Base-by-base conservation (phyloP, 64 coral and sea anemone species). In the Pachyseris speciosa region DNA sequence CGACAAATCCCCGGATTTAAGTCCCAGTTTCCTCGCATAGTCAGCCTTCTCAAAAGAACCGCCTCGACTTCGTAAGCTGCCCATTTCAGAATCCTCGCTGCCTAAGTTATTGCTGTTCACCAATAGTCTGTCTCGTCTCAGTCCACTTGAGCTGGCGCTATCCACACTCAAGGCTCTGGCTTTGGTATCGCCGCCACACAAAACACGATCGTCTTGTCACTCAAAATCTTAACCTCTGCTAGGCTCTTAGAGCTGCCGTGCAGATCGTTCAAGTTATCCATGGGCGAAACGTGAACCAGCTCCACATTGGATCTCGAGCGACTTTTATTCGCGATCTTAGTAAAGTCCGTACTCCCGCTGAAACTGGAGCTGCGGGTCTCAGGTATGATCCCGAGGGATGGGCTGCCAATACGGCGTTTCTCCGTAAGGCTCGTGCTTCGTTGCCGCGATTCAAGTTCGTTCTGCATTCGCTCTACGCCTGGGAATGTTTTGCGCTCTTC, bases 301-400 rank as follows among this genome's bases (percentile, higher is more conserved):
- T 81, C 77, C 15, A 37, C 32, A 19, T 64, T 76, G 67, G 33
- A 87, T 51, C 36, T 55, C 26, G 47, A n/a, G 22, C 90, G 86
- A 76, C 92, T 96, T 13, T 75, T 94, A 28, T 37, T 74, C 9
- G 39, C 81, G 0, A 86, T 74, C 38, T 96, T 96, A 73, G 81
- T 79, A 37, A 96, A 93, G 47, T 96, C 95, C 5, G 95, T 96
- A 60, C 95, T 96, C 13, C 95, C 95, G 44, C 93, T 91, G 66
- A 96, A 96, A 69, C 95, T 96, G 0, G 95, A 83, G 71, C 95
- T 96, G 30, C 95, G 57, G 15, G 90, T 96, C 69, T 96, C 95
- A 41, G 95, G 85, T 26, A 96, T 92, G 29, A 96, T 91, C 71
- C 80, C 90, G 24, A 96, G 75, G 44, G 95, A 93, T 4, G 95